phyloP scores from a whole-genome alignment of 1,140 invertebrate genomes.

The Sipha flava region DNA sequence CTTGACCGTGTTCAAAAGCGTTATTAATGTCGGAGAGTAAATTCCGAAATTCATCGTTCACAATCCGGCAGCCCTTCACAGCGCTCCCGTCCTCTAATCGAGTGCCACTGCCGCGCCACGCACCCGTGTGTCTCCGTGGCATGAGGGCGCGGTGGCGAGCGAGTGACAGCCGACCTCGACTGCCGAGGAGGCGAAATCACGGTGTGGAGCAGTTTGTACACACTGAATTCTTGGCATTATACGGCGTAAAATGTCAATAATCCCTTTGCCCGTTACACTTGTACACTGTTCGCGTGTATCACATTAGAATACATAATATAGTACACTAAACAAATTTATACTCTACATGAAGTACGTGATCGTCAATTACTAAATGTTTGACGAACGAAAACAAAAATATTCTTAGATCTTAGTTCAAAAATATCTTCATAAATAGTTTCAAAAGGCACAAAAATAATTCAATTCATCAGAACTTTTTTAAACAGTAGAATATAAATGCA shows the following conservation, averaged over 20 bases:
- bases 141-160: neutral
- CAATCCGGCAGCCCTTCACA: neutral
- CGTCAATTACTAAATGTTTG: too few species aligned
- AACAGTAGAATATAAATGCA: neutral
- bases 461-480: neutral
- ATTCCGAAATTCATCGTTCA: constrained; percentile 6
- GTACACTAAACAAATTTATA: too few species aligned
- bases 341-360: too few species aligned
- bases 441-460: neutral
- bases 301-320: too few species aligned
- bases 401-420: too few species aligned
- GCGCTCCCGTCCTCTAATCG: neutral
- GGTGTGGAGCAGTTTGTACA: neutral
- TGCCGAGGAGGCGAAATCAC: neutral
- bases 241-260: neutral
- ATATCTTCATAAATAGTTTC: neutral
- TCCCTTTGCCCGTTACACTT: neutral
- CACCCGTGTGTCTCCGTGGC: neutral
- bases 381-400: too few species aligned
- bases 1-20: constrained; percentile 27
- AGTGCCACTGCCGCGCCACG: neutral
- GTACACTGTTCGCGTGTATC: too few species aligned
- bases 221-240: neutral
- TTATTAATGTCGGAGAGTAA: neutral
- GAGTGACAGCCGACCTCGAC: neutral